Evolutionary conservation across 2,113 vertebrate species (phyloP).

Genomic region (Lamprotornis superbus): DNA sequence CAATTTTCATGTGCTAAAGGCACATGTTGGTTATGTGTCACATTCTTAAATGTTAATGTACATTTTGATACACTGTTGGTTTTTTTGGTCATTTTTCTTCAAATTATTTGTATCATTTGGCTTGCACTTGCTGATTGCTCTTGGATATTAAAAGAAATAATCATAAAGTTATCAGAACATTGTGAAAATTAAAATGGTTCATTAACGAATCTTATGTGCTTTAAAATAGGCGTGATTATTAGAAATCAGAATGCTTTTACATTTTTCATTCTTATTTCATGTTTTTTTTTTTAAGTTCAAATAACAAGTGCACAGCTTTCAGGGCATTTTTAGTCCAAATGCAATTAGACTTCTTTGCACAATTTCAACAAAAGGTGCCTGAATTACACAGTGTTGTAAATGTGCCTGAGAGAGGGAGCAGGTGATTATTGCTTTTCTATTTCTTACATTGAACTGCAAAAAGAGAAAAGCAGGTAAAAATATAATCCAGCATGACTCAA

Average conservation of each 20-base stretch:
- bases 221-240: not conserved
- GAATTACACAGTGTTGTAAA: not conserved
- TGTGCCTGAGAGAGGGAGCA: not conserved
- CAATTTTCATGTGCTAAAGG: not conserved
- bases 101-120: not conserved
- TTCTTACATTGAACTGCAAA: constrained; percentile 3
- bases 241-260: not conserved
- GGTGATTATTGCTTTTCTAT: not conserved
- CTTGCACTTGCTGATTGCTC: not conserved
- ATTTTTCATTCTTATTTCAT: not conserved
- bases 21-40: not conserved
- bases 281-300: not conserved
- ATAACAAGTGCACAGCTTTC: not conserved
- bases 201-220: not conserved
- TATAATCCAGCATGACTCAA: not conserved
- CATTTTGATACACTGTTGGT: not conserved
- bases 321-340: not conserved
- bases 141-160: not conserved
- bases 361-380: not conserved
- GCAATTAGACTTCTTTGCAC: not conserved
- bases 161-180: not conserved
- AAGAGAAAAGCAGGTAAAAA: not conserved
- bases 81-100: not conserved
- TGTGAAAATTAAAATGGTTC: not conserved
- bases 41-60: not conserved